phyloP scores from a whole-genome alignment of 2,113 vertebrate genomes.

The Otis tarda region DNA sequence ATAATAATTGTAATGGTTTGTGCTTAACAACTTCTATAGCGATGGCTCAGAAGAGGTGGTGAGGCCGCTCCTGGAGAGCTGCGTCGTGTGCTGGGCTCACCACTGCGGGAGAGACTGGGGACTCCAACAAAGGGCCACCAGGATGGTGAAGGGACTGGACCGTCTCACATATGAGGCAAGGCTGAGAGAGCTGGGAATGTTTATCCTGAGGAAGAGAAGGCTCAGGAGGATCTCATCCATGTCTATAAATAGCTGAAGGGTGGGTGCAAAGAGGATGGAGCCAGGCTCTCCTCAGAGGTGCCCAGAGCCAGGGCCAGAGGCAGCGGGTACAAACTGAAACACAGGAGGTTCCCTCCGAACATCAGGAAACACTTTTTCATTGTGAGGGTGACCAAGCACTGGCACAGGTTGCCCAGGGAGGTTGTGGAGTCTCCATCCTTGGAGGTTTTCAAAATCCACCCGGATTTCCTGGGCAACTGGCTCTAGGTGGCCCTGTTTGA shows the following conservation, averaged over 20 bases:
- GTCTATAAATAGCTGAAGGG: neutral
- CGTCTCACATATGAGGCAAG: neutral
- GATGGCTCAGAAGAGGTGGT: accelerated
- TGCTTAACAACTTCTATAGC: neutral
- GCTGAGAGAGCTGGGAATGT: neutral
- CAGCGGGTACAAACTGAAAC: too few species aligned
- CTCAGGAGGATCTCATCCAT: neutral
- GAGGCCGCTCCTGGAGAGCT: neutral
- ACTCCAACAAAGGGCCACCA: accelerated
- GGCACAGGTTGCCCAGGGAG: too few species aligned
- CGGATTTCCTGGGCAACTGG: neutral
- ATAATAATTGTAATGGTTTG: neutral
- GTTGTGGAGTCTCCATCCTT: too few species aligned
- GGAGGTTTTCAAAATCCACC: neutral
- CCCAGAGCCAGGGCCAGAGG: too few species aligned
- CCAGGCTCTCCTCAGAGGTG: too few species aligned
- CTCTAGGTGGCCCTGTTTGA: neutral
- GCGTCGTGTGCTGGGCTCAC: neutral
- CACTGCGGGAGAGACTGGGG: accelerated
- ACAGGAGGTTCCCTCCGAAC: too few species aligned
- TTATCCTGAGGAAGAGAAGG: neutral
- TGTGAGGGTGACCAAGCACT: too few species aligned
- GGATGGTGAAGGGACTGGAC: neutral
- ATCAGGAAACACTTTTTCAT: too few species aligned
- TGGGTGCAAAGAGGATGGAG: neutral